These are phyloP conservation scores for Agrypnia vestita DNA, from an alignment of 1,140 invertebrate genomes.

Conservation along the genomic window DNA sequence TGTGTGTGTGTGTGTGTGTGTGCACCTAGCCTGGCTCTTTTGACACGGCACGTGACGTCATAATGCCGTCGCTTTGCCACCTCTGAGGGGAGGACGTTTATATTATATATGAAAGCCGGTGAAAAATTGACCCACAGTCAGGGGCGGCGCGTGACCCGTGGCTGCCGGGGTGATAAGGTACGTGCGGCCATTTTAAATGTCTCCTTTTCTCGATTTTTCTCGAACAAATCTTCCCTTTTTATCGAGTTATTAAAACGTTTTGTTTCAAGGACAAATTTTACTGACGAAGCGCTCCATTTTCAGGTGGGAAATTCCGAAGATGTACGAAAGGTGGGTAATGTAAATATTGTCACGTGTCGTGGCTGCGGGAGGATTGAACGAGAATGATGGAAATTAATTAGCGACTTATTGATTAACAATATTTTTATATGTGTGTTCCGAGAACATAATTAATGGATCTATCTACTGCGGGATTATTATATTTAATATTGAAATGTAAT, in stretches of 20 bases:
- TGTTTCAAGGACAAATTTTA: too few relatives aligned
- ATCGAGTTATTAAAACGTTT: background rate
- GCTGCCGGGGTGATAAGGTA: background rate
- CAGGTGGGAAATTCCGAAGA: too few relatives aligned
- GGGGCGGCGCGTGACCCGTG: conserved; percentile 10
- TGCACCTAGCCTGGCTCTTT: conserved; percentile 37
- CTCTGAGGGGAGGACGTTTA: conserved; percentile 33
- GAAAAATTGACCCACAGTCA: conserved; percentile 37
- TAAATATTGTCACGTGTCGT: too few relatives aligned
- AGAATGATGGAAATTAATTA: too few relatives aligned
- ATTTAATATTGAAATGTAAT: too few relatives aligned
- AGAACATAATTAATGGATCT: too few relatives aligned
- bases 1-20: background rate
- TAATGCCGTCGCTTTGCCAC: conserved; percentile 52
- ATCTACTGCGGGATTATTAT: too few relatives aligned
- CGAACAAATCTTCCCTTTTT: background rate
- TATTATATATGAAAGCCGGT: conserved; percentile 38
- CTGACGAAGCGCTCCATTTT: too few relatives aligned
- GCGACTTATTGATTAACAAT: too few relatives aligned
- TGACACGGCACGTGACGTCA: conserved; percentile 55
- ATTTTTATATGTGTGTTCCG: too few relatives aligned
- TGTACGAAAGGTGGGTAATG: too few relatives aligned
- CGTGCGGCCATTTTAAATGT: background rate
- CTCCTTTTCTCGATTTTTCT: background rate
- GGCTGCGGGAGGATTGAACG: too few relatives aligned